Evolutionary conservation across 1,140 invertebrate genomes (phyloP).

Genomic region (Diachasma alloeum): DNA sequence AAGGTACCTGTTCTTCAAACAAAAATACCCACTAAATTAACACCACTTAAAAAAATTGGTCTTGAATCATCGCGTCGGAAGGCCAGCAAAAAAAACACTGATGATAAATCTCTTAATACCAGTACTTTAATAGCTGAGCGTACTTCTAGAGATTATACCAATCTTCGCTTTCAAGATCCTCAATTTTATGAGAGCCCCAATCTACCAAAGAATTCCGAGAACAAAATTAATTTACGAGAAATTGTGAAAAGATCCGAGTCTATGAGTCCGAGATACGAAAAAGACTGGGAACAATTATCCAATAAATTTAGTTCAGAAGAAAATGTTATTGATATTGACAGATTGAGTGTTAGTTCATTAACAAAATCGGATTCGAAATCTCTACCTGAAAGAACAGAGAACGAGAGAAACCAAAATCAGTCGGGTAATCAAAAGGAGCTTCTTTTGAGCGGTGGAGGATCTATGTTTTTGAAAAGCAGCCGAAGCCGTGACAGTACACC

Average conservation of each 20-base stretch:
- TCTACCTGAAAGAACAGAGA: constrained; percentile 45
- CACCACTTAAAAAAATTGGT: constrained; percentile 47
- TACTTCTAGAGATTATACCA: constrained; percentile 53
- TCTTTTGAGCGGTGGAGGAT: constrained; percentile 68
- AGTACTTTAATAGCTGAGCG: constrained; percentile 49
- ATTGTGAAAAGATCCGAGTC: constrained; percentile 60
- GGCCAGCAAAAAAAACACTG: not conserved
- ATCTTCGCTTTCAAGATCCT: constrained; percentile 56
- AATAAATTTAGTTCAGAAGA: constrained; percentile 55
- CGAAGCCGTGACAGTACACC: constrained; percentile 64
- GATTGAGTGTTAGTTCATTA: constrained; percentile 60
- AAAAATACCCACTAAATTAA: constrained; percentile 56
- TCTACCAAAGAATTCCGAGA: constrained; percentile 40
- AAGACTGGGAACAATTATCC: constrained; percentile 58
- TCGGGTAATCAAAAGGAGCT: constrained; percentile 57
- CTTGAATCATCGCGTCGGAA: constrained; percentile 34
- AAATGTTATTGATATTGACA: constrained; percentile 68
- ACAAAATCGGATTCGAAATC: constrained; percentile 37
- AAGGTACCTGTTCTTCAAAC: constrained; percentile 36
- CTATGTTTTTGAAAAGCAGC: constrained; percentile 76
- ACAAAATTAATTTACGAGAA: constrained; percentile 48
- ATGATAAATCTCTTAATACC: constrained; percentile 49
- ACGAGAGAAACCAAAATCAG: constrained; percentile 52
- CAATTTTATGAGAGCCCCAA: constrained; percentile 57
- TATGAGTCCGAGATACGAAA: constrained; percentile 57